Evolutionary conservation across 2,113 vertebrate genomes (phyloP).

Genomic region (Lethenteron reissneri): DNA sequence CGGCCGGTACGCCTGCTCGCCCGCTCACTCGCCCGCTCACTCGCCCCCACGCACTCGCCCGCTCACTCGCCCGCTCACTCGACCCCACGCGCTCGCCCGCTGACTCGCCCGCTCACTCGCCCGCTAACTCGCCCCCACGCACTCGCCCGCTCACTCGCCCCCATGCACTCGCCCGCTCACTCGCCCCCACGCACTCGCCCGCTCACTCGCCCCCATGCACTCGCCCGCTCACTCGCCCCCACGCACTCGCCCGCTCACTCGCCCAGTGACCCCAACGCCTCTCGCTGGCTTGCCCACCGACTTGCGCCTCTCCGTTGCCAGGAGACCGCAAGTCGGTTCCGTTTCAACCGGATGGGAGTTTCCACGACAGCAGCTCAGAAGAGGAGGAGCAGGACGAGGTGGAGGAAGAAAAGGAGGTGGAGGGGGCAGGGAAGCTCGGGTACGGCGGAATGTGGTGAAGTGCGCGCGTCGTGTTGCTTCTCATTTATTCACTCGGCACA

Average conservation of each 20-base stretch:
- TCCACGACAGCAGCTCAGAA: constrained; percentile 68
- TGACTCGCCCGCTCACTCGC: not conserved
- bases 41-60: not conserved
- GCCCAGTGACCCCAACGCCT: not conserved
- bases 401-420: constrained; percentile 8
- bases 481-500: no score
- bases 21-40: not conserved
- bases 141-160: not conserved
- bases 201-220: no score
- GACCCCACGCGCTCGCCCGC: no score
- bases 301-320: constrained; percentile 7
- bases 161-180: no score
- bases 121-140: not conserved
- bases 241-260: not conserved
- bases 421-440: no score
- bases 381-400: constrained; percentile 29
- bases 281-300: not conserved
- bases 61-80: no score
- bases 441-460: no score
- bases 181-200: no score
- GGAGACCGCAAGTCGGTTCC: constrained; percentile 27
- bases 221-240: no score
- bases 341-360: constrained; percentile 44
- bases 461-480: no score
- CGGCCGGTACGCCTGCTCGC: no score